Conservation (phyloP, 2,797 vertebrate genomes). For the Sebastolobus alascanus region DNA sequence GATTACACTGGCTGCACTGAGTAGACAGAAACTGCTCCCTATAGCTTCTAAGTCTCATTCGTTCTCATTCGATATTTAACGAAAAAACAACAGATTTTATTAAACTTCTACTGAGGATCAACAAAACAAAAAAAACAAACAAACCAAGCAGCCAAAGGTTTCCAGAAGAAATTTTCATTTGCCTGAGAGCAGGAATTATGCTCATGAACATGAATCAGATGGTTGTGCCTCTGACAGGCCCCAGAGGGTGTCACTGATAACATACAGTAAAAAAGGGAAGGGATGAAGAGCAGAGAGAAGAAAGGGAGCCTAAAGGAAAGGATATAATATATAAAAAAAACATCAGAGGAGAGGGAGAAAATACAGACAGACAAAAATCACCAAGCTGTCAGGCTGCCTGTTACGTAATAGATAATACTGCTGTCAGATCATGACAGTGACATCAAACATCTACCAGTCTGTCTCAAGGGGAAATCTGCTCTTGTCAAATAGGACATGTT, state of each 20-base stretch:
- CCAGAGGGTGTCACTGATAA: not conserved
- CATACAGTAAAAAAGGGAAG: not conserved
- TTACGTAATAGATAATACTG: constrained; percentile 38
- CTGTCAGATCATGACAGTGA: constrained; percentile 23
- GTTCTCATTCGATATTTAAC: not conserved
- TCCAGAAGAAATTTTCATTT: not conserved
- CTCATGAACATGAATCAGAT: not conserved
- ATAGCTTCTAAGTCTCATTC: not conserved
- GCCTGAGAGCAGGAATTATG: not conserved
- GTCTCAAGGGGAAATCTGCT: not conserved
- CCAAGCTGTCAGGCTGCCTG: constrained; percentile 5
- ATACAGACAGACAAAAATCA: not conserved
- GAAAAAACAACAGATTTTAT: not conserved
- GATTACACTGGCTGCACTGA: not conserved
- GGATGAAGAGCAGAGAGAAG: not conserved
- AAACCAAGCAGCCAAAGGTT: not conserved
- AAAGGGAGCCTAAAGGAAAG: not conserved
- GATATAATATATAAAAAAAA: not conserved
- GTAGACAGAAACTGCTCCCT: not conserved
- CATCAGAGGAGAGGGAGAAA: not conserved
- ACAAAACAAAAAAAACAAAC: not conserved
- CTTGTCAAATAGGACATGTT: not conserved
- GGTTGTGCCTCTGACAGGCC: not conserved
- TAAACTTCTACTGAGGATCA: not conserved
- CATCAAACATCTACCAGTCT: constrained; percentile 22